Percentiles rank a stretch among this genome's conserved stretches.
phyloP scores from a whole-genome alignment of 2,888 invertebrate species.

The Drosophila meridiana region DNA sequence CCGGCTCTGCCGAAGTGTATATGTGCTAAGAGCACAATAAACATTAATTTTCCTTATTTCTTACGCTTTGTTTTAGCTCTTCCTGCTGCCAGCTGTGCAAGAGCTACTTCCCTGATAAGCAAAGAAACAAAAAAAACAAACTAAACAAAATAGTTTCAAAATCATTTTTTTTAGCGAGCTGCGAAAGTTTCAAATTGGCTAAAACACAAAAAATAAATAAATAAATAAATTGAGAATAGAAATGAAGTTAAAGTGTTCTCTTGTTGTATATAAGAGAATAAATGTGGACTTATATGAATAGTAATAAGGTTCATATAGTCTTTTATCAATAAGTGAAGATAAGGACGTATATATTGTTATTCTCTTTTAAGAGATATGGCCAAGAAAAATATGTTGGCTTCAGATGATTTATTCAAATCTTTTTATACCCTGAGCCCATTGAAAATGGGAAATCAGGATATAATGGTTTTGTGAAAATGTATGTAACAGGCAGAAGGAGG shows the following conservation, averaged over 20 bases:
- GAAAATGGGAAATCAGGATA: no score
- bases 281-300: background rate
- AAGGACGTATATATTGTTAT: no score
- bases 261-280: background rate
- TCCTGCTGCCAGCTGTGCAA: constrained; percentile 31
- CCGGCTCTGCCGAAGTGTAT: constrained; percentile 52
- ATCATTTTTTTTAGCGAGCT: constrained; percentile 5
- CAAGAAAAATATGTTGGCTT: no score
- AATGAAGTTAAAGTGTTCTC: background rate
- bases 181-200: background rate
- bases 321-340: no score
- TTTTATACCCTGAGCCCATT: no score
- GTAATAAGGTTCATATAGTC: no score
- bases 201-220: background rate
- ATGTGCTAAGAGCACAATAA: constrained; percentile 78
- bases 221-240: background rate
- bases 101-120: background rate
- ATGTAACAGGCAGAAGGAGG: no score
- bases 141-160: background rate
- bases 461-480: no score
- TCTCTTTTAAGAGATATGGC: no score
- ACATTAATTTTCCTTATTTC: constrained; percentile 72
- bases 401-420: no score
- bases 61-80: constrained; percentile 38
- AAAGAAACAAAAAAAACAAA: background rate